These are phyloP conservation scores for Hemitrygon akajei DNA, from an alignment of 2,797 vertebrate species.

Conservation along the genomic window DNA sequence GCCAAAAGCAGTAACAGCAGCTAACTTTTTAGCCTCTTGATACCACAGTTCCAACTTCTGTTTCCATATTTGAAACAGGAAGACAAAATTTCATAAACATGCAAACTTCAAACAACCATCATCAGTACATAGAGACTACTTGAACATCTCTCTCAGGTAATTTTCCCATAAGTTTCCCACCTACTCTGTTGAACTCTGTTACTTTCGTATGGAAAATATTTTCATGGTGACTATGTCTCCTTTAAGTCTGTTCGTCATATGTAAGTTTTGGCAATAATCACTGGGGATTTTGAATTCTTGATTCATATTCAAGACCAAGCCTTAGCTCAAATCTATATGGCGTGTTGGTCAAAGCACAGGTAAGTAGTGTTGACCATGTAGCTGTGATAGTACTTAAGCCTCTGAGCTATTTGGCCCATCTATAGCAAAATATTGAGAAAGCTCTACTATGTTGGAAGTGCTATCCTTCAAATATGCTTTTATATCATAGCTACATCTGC, in stretches of 20 bases:
- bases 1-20: neutral
- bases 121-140: neutral
- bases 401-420: neutral
- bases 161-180: neutral
- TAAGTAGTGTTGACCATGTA: neutral
- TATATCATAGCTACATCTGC: neutral
- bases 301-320: neutral
- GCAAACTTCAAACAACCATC: neutral
- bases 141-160: too few relatives aligned
- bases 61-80: neutral
- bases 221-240: neutral
- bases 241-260: neutral
- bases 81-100: neutral
- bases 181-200: neutral
- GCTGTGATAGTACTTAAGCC: neutral
- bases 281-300: too few relatives aligned
- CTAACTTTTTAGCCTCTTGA: neutral
- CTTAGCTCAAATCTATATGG: neutral
- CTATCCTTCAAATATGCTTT: neutral
- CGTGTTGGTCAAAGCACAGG: neutral
- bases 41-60: neutral
- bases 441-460: neutral
- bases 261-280: neutral
- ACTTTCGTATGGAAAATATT: neutral
- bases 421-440: neutral